These are phyloP conservation scores for Coreoperca whiteheadi DNA, from an alignment of 2,113 vertebrate species.

Conservation along the genomic window DNA sequence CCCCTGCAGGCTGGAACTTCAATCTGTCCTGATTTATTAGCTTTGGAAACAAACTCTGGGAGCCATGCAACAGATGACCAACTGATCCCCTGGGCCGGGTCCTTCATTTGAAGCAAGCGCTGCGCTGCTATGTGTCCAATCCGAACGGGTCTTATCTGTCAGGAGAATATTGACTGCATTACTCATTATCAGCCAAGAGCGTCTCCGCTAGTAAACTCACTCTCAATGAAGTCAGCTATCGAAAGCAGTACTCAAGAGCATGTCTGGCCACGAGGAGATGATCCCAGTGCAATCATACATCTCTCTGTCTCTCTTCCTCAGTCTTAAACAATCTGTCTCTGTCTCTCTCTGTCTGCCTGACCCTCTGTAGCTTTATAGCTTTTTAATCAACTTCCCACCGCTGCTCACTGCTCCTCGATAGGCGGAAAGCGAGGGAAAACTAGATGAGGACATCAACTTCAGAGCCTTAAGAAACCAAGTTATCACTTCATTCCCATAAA, in stretches of 20 bases:
- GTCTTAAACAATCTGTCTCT: slow-evolving; percentile 40
- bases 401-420: background rate
- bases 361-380: slow-evolving; percentile 52
- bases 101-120: slow-evolving; percentile 54
- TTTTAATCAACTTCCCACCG: slow-evolving; percentile 59
- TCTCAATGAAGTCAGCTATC: slow-evolving; percentile 48
- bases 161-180: slow-evolving; percentile 70
- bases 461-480: slow-evolving; percentile 13
- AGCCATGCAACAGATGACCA: slow-evolving; percentile 60
- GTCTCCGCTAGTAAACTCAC: slow-evolving; percentile 46
- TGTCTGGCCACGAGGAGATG: slow-evolving; percentile 34
- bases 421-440: slow-evolving; percentile 23
- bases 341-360: slow-evolving; percentile 9
- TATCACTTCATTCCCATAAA: slow-evolving; percentile 37
- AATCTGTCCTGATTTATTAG: slow-evolving; percentile 72
- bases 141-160: slow-evolving; percentile 52
- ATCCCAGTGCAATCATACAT: slow-evolving; percentile 29
- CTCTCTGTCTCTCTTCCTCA: slow-evolving; percentile 15
- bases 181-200: slow-evolving; percentile 63
- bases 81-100: slow-evolving; percentile 55
- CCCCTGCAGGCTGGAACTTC: slow-evolving; percentile 48
- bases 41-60: slow-evolving; percentile 58
- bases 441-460: slow-evolving; percentile 33
- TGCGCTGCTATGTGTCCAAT: slow-evolving; percentile 26
- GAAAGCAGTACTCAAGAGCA: slow-evolving; percentile 51